These are phyloP conservation scores for Garrulus glandarius DNA, from an alignment of 2,797 vertebrate species.

Conservation along the genomic window DNA sequence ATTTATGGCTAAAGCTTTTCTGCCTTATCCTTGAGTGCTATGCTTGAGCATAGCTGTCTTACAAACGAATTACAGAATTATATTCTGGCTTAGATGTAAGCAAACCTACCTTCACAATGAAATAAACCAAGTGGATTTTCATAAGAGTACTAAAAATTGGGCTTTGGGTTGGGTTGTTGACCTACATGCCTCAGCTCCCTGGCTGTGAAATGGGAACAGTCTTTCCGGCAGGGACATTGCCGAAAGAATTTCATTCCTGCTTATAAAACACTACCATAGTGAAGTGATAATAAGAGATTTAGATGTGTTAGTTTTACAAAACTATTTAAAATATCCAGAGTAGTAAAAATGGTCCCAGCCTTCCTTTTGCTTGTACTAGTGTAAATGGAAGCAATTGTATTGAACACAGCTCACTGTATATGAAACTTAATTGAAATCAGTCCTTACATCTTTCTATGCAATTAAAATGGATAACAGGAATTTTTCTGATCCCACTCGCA, in stretches of 20 bases:
- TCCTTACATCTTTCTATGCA: neutral
- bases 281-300: neutral
- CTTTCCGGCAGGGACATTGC: neutral
- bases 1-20: neutral
- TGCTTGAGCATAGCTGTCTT: neutral
- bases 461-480: neutral
- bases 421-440: neutral
- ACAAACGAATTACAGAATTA: neutral
- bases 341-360: neutral
- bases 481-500: neutral
- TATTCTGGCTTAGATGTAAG: neutral
- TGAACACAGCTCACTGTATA: neutral
- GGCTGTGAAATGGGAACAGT: slow-evolving; percentile 17
- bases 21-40: neutral
- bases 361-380: neutral
- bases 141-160: neutral
- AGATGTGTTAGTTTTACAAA: neutral
- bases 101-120: neutral
- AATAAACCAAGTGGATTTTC: neutral
- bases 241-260: neutral
- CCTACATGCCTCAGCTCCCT: neutral
- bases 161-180: slow-evolving; percentile 7
- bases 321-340: slow-evolving; percentile 2
- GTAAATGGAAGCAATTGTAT: neutral
- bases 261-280: slow-evolving; percentile 3